phyloP scores from a whole-genome alignment of 2,113 vertebrate genomes.

The Fukomys damarensis region DNA sequence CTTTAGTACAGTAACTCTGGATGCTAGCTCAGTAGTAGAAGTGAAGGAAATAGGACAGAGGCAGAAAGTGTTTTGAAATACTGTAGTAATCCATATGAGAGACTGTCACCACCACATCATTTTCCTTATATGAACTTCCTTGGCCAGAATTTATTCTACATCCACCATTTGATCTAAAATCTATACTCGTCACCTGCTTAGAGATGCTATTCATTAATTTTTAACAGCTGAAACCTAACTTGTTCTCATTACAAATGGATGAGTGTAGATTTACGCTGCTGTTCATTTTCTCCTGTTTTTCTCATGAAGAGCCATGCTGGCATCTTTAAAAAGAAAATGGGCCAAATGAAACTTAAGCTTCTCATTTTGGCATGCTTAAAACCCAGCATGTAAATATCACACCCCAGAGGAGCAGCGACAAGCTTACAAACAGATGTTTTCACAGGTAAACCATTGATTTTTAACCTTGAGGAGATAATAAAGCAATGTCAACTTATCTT shows the following conservation, averaged over 20 bases:
- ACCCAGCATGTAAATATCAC: slow-evolving; percentile 66
- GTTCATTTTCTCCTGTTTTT: neutral
- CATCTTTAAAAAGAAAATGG: slow-evolving; percentile 64
- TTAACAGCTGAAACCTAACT: slow-evolving; percentile 63
- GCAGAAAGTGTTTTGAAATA: neutral
- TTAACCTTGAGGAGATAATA: slow-evolving; percentile 78
- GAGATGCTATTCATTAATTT: slow-evolving; percentile 55
- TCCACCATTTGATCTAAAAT: slow-evolving; percentile 65
- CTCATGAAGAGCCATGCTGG: neutral
- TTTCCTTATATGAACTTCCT: slow-evolving; percentile 22
- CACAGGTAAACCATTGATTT: slow-evolving; percentile 78
- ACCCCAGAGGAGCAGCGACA: slow-evolving; percentile 43
- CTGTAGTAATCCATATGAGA: neutral
- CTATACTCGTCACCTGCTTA: slow-evolving; percentile 55
- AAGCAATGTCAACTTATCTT: slow-evolving; percentile 75
- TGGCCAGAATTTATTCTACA: slow-evolving; percentile 40
- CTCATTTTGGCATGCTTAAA: slow-evolving; percentile 67
- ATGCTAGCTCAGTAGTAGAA: neutral
- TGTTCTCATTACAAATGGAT: slow-evolving; percentile 44
- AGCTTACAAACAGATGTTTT: slow-evolving; percentile 77
- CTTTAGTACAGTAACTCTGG: neutral
- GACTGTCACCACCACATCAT: neutral
- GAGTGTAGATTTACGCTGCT: slow-evolving; percentile 1
- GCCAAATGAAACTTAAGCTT: slow-evolving; percentile 40
- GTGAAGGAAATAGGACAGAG: neutral